Evolutionary conservation across 2,888 invertebrate species (phyloP).

Genomic region (Spodoptera littoralis): DNA sequence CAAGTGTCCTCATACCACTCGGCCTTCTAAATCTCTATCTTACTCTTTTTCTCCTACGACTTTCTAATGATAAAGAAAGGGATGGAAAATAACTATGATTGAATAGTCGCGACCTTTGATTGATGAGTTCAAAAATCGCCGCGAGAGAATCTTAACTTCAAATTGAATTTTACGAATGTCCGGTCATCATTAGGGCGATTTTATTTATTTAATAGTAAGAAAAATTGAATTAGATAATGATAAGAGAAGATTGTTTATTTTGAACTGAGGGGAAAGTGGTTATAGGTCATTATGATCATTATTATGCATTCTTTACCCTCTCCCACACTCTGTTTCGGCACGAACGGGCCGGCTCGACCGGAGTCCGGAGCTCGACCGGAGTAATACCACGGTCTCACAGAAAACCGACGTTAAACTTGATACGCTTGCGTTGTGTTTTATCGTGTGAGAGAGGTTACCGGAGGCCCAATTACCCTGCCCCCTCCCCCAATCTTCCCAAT

Average conservation of each 20-base stretch:
- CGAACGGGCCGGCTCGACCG: too few species aligned
- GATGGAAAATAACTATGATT: constrained; percentile 46
- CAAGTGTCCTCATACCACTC: constrained; percentile 52
- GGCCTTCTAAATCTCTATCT: constrained; percentile 35
- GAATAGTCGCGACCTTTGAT: constrained; percentile 69
- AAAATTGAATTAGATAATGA: constrained; percentile 40
- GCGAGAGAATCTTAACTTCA: constrained; percentile 62
- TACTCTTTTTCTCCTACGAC: constrained; percentile 36
- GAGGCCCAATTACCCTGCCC: too few species aligned
- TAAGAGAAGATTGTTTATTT: constrained; percentile 6
- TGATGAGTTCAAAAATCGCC: constrained; percentile 71
- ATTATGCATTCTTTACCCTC: too few species aligned
- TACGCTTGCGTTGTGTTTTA: too few species aligned
- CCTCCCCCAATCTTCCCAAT: too few species aligned
- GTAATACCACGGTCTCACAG: too few species aligned
- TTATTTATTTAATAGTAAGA: constrained; percentile 71
- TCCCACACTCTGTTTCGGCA: too few species aligned
- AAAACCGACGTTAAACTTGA: too few species aligned
- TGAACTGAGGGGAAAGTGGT: neutral
- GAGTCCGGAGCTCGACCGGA: too few species aligned
- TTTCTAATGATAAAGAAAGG: constrained; percentile 26
- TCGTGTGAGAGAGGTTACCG: too few species aligned
- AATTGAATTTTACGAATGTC: constrained; percentile 74
- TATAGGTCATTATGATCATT: too few species aligned
- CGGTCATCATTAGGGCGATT: constrained; percentile 63